phyloP scores from a whole-genome alignment of 1,140 invertebrate species.

The Drosophila simulans region DNA sequence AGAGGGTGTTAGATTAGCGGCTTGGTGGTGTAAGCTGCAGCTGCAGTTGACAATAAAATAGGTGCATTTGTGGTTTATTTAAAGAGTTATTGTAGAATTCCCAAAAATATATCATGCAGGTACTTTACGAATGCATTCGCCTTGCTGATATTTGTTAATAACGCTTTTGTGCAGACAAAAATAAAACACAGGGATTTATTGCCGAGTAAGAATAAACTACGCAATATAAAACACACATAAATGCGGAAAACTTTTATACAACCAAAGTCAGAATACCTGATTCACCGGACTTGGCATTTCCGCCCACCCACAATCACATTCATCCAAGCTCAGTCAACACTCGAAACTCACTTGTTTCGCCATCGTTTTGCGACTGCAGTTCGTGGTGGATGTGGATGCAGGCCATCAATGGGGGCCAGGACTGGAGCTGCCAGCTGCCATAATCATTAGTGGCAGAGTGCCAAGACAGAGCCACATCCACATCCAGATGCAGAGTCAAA shows the following conservation, averaged over 20 bases:
- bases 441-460: constrained; percentile 58
- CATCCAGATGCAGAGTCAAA: constrained; percentile 10
- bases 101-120: not conserved
- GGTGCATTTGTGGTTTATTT: not conserved
- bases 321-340: not conserved
- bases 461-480: constrained; percentile 5
- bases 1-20: constrained; percentile 1
- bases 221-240: constrained; percentile 3
- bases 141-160: no score
- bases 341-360: constrained; percentile 34
- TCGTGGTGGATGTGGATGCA: constrained; percentile 1
- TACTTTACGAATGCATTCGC: not conserved
- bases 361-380: not conserved
- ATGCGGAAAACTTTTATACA: not conserved
- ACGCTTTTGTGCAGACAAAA: not conserved
- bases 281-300: not conserved
- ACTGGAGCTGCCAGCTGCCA: constrained; percentile 40
- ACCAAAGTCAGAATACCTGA: not conserved
- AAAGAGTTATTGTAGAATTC: no score
- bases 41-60: not conserved
- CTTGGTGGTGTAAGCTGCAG: not conserved
- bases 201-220: not conserved
- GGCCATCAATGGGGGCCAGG: constrained; percentile 13
- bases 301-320: not conserved
- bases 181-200: not conserved